These are phyloP conservation scores for Dryas iulia DNA, from an alignment of 1,140 invertebrate genomes.

Conservation along the genomic window DNA sequence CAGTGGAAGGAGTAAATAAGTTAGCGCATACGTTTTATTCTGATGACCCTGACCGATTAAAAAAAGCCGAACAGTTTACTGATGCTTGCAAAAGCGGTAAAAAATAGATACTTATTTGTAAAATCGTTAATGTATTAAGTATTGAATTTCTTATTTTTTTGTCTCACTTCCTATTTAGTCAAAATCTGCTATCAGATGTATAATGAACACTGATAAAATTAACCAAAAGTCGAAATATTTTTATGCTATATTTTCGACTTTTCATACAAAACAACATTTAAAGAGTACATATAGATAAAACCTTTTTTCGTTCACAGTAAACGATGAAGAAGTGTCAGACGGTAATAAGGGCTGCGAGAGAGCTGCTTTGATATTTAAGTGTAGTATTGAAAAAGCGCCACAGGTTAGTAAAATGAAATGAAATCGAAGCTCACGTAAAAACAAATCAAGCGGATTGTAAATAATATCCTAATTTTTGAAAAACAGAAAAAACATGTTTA, in stretches of 20 bases:
- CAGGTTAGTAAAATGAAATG: slow-evolving; percentile 33
- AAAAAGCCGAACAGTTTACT: slow-evolving; percentile 49
- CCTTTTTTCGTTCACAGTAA: slow-evolving; percentile 47
- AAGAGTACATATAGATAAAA: too few species aligned
- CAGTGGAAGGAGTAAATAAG: slow-evolving; percentile 50
- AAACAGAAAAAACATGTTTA: too few species aligned
- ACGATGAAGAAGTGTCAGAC: slow-evolving; percentile 48
- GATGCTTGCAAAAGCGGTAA: slow-evolving; percentile 57
- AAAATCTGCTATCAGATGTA: neutral
- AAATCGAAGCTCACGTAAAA: neutral
- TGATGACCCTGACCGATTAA: slow-evolving; percentile 43
- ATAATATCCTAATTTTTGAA: too few species aligned
- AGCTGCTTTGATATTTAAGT: slow-evolving; percentile 60
- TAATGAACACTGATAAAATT: neutral
- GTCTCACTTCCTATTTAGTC: too few species aligned
- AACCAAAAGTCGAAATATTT: neutral
- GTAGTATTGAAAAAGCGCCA: slow-evolving; percentile 50
- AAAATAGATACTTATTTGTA: neutral
- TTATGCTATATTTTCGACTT: too few species aligned
- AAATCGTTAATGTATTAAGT: neutral
- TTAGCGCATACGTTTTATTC: slow-evolving; percentile 43
- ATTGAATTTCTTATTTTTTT: neutral
- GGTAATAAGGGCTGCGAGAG: slow-evolving; percentile 55
- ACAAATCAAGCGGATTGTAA: too few species aligned
- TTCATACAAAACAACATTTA: too few species aligned